Base-by-base conservation (phyloP, 2,797 vertebrate genomes). In the Urophycis tenuis region DNA sequence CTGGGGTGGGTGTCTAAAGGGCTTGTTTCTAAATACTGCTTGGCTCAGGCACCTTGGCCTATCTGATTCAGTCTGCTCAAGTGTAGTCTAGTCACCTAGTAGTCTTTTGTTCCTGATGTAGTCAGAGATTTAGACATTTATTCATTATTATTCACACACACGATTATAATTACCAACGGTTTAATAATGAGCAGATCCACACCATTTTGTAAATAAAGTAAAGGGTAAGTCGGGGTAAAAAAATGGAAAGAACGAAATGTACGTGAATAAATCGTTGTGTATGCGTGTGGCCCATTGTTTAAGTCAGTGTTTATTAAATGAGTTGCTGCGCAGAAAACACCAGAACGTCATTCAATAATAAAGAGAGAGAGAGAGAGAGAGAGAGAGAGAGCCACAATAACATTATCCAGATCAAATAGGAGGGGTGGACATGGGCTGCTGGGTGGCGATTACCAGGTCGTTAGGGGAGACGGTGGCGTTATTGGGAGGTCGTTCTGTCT, bases 11-110 rank as follows among this genome's bases (percentile, higher is more conserved):
- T 87, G 83, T 84, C 86, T 83, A 76, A 84, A 81, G 86, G 84
- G 83, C 84, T 85, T 88, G 86, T 89, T 90, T 90, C 85, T 89
- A 86, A 85, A 91, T 90, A 82, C 82, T 85, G 84, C 82, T 83
- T 77, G 82, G 83, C 87, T 79, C 32, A 74, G 82, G 53, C 82
- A 79, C 85, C 87, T 86, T 85, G 70, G 36, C 84, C 49, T 81
- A 83, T 76, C 81, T 86, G 82, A 77, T 87, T 78, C 82, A 77
- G 78, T 74, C 36, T 78, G 19, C 73, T 33, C 49, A 45, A 69
- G 12, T 31, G 67, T 11, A 11, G 67, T 29, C 67, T 31, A 0
- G 67, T 69, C 67, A 29, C 67, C 67, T 25, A 15, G 25, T 12
- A 1, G 9, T 2, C 30, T 29, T 31, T 31, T 29, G 25, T 29